Evolutionary conservation across 2,113 vertebrate genomes (phyloP), one percentile per base, ranked within the genome.

Genomic region (Ciconia boyciana): DNA sequence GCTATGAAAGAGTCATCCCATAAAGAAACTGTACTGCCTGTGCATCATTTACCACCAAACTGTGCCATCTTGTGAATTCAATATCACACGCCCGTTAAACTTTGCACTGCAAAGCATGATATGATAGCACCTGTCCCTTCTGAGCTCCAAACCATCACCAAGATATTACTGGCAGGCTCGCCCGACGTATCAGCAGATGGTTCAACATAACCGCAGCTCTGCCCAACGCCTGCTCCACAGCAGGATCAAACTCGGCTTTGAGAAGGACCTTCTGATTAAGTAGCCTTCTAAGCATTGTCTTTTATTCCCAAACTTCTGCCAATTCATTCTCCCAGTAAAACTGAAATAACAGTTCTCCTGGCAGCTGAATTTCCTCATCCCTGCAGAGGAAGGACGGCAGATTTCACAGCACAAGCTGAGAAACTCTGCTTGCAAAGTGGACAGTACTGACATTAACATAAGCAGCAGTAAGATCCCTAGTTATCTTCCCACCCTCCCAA

Each of bases 131-230:
- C 76, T 74, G 31, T 18, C 34, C 41, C 36, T 86, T 54, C 71
- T 61, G 86, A 86, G 55, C 66, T 70, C 44, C 60, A 44, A 66
- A 43, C 49, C 34, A 65, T 34, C 39, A 81, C 31, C 21, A 15
- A 76, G 44, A 11, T 16, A 39, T 6, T 46, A 46, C 51, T 16
- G 68, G 58, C 43, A 49, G 64, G n/a, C 17, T 88, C 16, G 10
- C 20, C 48, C 2, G 0, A 58, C 0, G 2, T 11, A 28, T 12
- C 22, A 46, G 61, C 0, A 0, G 17, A 51, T 31, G 22, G 51
- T 46, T 78, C 70, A 82, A 74, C 31, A 16, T 9, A 41, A 31
- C 16, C 0, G 0, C 29, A 5, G 20, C 43, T 83, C 62, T 72
- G 58, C 52, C 6, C 68, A 65, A 49, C 6, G 6, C 49, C 34